Evolutionary conservation across 2,797 vertebrate species (phyloP).

Genomic region (Nyctibius grandis): DNA sequence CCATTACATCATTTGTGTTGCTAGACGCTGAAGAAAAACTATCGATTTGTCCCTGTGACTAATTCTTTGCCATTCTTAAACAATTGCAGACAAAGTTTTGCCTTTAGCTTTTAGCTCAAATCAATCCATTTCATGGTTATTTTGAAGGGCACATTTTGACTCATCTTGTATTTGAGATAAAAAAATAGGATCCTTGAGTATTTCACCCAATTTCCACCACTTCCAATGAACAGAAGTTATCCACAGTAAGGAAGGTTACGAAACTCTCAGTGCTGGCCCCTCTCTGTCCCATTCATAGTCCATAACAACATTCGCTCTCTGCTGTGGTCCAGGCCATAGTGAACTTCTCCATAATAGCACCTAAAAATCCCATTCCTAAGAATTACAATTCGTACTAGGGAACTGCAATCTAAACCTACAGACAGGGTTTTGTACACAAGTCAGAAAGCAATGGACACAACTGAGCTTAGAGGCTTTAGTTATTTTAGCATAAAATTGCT

Average conservation of each 20-base stretch:
- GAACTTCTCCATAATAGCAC: background rate
- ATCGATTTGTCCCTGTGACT: background rate
- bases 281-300: background rate
- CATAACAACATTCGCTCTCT: background rate
- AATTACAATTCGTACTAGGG: background rate
- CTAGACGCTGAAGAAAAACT: background rate
- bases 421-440: background rate
- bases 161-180: background rate
- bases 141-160: background rate
- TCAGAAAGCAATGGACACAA: background rate
- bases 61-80: background rate
- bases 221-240: background rate
- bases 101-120: background rate
- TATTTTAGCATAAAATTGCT: background rate
- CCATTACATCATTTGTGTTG: background rate
- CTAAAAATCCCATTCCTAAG: background rate
- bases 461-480: background rate
- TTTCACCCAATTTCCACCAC: background rate
- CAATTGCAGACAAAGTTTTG: background rate
- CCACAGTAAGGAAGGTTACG: rapidly evolving
- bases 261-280: background rate
- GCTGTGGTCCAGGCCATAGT: background rate
- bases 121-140: background rate
- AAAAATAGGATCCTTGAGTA: background rate
- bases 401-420: background rate